Conservation (phyloP, 2,888 invertebrate genomes). For the Lordiphosa fenestrarum region DNA sequence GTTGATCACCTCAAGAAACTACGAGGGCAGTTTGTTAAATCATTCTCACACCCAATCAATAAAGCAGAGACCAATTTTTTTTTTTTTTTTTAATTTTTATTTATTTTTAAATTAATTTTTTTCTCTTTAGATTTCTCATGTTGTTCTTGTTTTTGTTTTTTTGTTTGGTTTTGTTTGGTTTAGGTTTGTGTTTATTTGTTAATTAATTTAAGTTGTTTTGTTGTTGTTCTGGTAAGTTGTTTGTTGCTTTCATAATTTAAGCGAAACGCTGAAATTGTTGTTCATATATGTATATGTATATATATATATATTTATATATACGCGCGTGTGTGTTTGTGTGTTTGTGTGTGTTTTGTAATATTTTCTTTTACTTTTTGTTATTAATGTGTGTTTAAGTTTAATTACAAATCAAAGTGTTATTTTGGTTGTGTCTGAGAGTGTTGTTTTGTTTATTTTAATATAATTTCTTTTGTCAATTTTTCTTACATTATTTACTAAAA, state of each 20-base stretch:
- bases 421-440: too few species aligned
- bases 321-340: not conserved
- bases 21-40: too few species aligned
- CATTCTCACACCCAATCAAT: not conserved
- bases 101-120: conserved; percentile 60
- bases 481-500: conserved; percentile 53
- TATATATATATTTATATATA: not conserved
- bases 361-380: conserved; percentile 24
- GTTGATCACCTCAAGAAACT: too few species aligned
- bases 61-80: not conserved
- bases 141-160: conserved; percentile 30
- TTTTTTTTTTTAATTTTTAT: conserved; percentile 73
- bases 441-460: conserved; percentile 1
- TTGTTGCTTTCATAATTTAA: conserved; percentile 35
- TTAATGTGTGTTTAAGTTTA: conserved; percentile 7
- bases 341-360: not conserved
- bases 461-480: conserved; percentile 16
- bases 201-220: conserved; percentile 35
- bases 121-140: conserved; percentile 13
- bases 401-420: too few species aligned
- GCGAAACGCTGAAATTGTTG: conserved; percentile 41
- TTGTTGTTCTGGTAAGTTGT: conserved; percentile 3
- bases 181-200: conserved; percentile 20
- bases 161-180: conserved; percentile 38
- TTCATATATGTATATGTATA: conserved; percentile 6